Evolutionary conservation across 1,140 invertebrate species (phyloP), one percentile per base, ranked within the genome.

Genomic region (Drosophila pachea): DNA sequence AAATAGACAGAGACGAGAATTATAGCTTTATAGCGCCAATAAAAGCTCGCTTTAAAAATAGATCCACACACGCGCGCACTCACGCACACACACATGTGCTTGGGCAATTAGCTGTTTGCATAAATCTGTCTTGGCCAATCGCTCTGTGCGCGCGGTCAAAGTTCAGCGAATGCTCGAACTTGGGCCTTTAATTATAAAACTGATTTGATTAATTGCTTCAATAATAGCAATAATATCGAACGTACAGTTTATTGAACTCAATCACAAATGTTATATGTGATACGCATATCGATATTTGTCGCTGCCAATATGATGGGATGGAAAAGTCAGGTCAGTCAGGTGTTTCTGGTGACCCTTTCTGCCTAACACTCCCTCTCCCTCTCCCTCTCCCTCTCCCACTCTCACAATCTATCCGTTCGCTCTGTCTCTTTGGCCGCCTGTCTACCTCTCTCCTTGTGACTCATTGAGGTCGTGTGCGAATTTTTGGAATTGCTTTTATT

Each of bases 401-500:
- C 36, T 9, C 36, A 4, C 36, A 4, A n/a, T n/a, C n/a, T n/a
- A n/a, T n/a, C n/a, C 7, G 5, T 14, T 7, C 5, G 12, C 12
- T 43, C n/a, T 43, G 7, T 43, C 40, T 14, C 40, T 43, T 6
- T 14, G n/a, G 12, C 12, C 0, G 12, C n/a, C 11, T 43, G 56
- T 49, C 49, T 38, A 22, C 48, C 29, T 32, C 55, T 53, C 52
- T 53, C 52, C 14, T 29, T 64, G 73, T 83, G 79, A 83, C 79
- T 83, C 79, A 83, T 83, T 83, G 79, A 76, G 79, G 79, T 78
- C 79, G 79, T 83, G 76, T 83, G 79, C 79, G 79, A 83, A 83
- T 83, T 78, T 83, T 83, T 83, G 76, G 79, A 83, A 83, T 83
- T 83, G 79, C 79, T 83, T 84, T 76, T 66, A 79, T 83, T 84